Evolutionary conservation across 2,113 vertebrate species (phyloP), one percentile per base, ranked within the genome.

Genomic region (Rhombomys opimus): DNA sequence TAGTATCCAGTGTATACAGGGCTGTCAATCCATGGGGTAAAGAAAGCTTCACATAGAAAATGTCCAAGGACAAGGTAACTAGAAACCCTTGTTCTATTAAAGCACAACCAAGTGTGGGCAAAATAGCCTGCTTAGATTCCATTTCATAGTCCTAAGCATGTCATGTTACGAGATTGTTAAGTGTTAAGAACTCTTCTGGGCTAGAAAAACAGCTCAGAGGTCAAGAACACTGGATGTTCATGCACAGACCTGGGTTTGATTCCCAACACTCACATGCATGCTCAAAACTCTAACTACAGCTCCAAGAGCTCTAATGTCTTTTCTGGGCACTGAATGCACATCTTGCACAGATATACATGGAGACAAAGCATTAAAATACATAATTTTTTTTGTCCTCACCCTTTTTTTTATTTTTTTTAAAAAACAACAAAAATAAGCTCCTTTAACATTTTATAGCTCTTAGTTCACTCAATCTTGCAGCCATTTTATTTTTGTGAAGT

Each of bases 11-110:
- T 23, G n/a, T 14, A 54, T 38, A 35, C 9, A 41, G 35, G 61
- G 22, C 25, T n/a, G 11, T 12, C 14, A 70, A 52, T 54, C 73
- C 9, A 4, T 20, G 59, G 30, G 0, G 17, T 20, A n/a, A 32
- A 46, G 3, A 5, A 32, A 89, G 38, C 7, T 6, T 3, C 1
- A 68, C 68, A n/a, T 1, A n/a, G n/a, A 12, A 22, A 11, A 1
- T 38, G 0, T 12, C 12, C 22, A 54, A 57, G 25, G 41, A 27
- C 15, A 50, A 76, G 50, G 30, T 32, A 7, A 78, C 50, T 78
- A 3, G 38, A 32, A 17, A 14, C 2, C 9, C 6, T 65, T 70
- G 38, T 38, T 52, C 25, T 72, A 4, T 59, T 32, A 15, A 7
- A 32, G 4, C 12, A 8, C 30, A 38, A 38, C 13, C 30, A 25